phyloP scores from a whole-genome alignment of 2,797 vertebrate genomes.

The Brotula barbata region DNA sequence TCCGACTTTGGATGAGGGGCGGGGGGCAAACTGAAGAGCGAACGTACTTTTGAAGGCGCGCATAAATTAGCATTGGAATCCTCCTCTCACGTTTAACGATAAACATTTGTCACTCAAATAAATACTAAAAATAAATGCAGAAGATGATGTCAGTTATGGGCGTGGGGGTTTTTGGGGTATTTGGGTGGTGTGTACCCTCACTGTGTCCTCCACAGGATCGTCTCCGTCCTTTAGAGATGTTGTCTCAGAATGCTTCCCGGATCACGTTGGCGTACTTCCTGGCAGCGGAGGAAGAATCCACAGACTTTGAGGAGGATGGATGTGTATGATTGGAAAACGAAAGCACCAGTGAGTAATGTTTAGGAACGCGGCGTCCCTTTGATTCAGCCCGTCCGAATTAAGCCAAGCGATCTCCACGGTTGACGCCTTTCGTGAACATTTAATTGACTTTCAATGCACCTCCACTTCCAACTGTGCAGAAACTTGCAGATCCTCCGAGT shows the following conservation, averaged over 20 bases:
- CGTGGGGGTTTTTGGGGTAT: conserved; percentile 56
- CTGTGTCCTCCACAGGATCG: conserved; percentile 62
- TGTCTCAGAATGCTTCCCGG: conserved; percentile 50
- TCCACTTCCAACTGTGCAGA: conserved; percentile 9
- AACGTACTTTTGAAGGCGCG: too few relatives aligned
- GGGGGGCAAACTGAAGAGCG: too few relatives aligned
- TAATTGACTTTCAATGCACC: conserved; percentile 5
- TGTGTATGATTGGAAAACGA: not conserved
- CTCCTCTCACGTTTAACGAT: not conserved
- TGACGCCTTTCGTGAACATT: not conserved
- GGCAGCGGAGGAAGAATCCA: conserved; percentile 32
- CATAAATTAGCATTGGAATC: too few relatives aligned
- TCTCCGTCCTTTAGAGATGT: conserved; percentile 63
- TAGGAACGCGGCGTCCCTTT: not conserved
- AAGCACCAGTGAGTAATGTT: not conserved
- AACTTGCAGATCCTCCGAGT: conserved; percentile 6
- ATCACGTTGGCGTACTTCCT: conserved; percentile 44
- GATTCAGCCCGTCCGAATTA: conserved; percentile 30
- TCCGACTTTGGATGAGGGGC: too few relatives aligned
- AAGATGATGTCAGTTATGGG: conserved; percentile 19
- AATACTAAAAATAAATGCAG: conserved; percentile 21
- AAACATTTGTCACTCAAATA: conserved; percentile 19
- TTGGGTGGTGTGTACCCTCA: conserved; percentile 58
- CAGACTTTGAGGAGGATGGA: conserved; percentile 26
- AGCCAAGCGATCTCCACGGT: conserved; percentile 20